A percentile compares a stretch with the other conserved stretches of the same genome.
phyloP scores from a whole-genome alignment of 2,113 vertebrate genomes.

The Rhabdomys dilectus region DNA sequence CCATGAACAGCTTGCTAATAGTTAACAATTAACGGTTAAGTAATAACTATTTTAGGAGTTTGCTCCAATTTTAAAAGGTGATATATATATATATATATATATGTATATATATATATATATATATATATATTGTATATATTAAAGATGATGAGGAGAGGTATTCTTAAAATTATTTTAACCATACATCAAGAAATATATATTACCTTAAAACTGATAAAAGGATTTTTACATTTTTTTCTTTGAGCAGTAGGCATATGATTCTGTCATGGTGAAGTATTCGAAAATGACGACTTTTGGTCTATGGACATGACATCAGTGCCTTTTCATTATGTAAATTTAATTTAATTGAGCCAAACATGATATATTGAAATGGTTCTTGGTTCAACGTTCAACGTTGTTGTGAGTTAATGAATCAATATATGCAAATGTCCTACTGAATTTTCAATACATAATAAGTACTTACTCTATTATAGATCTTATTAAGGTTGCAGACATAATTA shows the following conservation, averaged over 20 bases:
- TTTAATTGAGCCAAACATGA: not conserved
- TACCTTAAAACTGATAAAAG: not conserved
- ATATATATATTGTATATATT: too few relatives aligned
- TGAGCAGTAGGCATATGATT: not conserved
- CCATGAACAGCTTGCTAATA: not conserved
- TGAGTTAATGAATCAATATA: conserved; percentile 15
- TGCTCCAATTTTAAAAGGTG: not conserved
- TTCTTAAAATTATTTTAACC: not conserved
- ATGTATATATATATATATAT: too few relatives aligned
- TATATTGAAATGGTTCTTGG: not conserved
- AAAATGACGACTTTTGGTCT: not conserved
- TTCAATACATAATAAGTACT: conserved; percentile 33
- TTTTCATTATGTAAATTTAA: not conserved
- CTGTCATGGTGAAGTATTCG: not conserved
- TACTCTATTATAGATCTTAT: conserved; percentile 51
- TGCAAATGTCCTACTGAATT: conserved; percentile 29
- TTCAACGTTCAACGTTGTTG: not conserved
- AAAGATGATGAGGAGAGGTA: not conserved
- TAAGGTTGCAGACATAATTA: conserved; percentile 40
- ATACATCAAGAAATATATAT: not conserved
- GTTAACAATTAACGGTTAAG: not conserved
- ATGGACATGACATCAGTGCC: not conserved
- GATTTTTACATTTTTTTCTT: not conserved
- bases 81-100: not conserved
- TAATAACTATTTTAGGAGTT: not conserved